Evolutionary conservation across 2,113 vertebrate species (phyloP).

Genomic region (Eclectus roratus): DNA sequence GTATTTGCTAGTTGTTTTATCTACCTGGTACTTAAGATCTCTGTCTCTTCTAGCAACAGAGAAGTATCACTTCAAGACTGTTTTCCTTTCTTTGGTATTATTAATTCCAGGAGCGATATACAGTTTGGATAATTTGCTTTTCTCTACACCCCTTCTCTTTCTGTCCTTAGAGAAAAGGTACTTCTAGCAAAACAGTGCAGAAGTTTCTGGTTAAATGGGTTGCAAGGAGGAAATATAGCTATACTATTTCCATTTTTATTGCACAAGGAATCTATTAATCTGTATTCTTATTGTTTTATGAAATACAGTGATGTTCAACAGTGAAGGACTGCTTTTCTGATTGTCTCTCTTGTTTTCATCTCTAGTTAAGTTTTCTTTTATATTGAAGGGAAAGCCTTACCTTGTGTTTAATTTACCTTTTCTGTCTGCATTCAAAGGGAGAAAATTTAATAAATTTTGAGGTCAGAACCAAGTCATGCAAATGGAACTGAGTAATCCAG

Average conservation of each 20-base stretch:
- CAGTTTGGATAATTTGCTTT: background rate
- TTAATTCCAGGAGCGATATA: background rate
- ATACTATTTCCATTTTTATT: conserved; percentile 38
- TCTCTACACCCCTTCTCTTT: background rate
- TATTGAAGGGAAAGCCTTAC: background rate
- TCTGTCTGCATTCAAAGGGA: background rate
- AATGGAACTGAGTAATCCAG: background rate
- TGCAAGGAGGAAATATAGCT: background rate
- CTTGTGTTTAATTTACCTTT: background rate
- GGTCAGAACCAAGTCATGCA: background rate
- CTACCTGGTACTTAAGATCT: background rate
- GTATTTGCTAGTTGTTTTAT: background rate
- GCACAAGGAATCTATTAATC: conserved; percentile 14
- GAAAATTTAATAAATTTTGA: background rate
- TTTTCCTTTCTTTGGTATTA: background rate
- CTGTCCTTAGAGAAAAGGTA: background rate
- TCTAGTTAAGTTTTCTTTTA: background rate
- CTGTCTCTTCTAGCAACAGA: background rate
- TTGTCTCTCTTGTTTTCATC: background rate
- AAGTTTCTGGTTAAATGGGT: background rate
- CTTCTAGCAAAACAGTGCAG: background rate
- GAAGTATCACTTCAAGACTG: background rate
- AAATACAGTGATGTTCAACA: background rate
- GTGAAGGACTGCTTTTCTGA: background rate
- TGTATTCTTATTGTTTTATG: conserved; percentile 20